Conservation (phyloP, 2,113 vertebrate genomes). For the Apaloderma vittatum region DNA sequence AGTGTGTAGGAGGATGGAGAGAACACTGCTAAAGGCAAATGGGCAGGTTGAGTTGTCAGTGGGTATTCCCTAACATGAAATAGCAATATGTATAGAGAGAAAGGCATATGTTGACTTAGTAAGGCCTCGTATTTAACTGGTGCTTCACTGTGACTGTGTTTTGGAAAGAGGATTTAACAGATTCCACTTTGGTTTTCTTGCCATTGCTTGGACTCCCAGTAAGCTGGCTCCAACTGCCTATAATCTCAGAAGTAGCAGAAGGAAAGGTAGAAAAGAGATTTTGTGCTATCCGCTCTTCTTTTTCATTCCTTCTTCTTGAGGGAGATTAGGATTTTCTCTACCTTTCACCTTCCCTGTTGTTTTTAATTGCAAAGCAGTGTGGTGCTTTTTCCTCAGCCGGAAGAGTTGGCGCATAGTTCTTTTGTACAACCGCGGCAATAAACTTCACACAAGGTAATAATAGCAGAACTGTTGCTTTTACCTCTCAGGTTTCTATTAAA, state of each 20-base stretch:
- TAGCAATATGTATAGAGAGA: not conserved
- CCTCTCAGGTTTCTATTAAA: not conserved
- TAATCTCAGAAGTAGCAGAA: not conserved
- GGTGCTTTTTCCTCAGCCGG: conserved; percentile 45
- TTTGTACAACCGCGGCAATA: conserved; percentile 48
- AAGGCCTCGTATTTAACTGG: not conserved
- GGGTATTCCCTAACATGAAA: not conserved
- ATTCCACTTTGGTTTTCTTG: not conserved
- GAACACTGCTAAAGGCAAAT: not conserved
- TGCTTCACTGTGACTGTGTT: not conserved
- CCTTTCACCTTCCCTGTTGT: conserved; percentile 54
- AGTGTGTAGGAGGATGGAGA: not conserved
- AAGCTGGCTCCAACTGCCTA: not conserved
- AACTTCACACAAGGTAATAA: conserved; percentile 4
- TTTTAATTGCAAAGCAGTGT: conserved; percentile 71
- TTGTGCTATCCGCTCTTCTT: not conserved
- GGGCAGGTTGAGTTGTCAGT: not conserved
- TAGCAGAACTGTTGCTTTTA: not conserved
- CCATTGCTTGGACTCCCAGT: not conserved
- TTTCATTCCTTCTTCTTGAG: not conserved
- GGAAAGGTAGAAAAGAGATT: not conserved
- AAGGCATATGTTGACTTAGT: not conserved
- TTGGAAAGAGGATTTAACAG: not conserved
- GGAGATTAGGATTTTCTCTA: conserved; percentile 36
- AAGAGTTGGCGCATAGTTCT: conserved; percentile 42